Evolutionary conservation across 2,797 vertebrate species (phyloP), one percentile per base, ranked within the genome.

Genomic region (Sebastiscus tertius): DNA sequence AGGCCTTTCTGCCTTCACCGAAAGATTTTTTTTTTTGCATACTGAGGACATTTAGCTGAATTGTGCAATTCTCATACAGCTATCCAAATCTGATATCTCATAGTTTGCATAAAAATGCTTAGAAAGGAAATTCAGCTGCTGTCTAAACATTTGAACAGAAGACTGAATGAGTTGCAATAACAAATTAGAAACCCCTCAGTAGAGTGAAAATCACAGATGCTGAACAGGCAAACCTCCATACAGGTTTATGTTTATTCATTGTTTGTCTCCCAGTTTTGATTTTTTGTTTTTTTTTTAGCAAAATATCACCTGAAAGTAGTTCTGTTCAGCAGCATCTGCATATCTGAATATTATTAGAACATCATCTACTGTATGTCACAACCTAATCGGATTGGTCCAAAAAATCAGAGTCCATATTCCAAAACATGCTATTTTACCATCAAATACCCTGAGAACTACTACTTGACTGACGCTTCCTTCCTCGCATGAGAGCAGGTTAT

Each of bases 401-500:
- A 59, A 11, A 61, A 22, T 27, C 16, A 56, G 14, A 58, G 9
- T 27, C 42, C 20, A 20, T 33, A 46, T 24, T 61, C 16, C 49
- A n/a, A 64, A 72, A 65, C 24, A 20, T 16, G 52, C 13, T 27
- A 64, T 59, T 71, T 55, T 33, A 63, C 14, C 29, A 36, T 29
- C 8, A 34, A 66, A 72, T 64, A 18, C 31, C 20, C 29, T 11
- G 12, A 69, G 42, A 77, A 60, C 39, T 42, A 14, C 39, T 24
- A 46, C 27, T 42, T 65, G 54, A 69, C 42, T 64, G 54, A 77
- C 54, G 33, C 33, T 49, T 80, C 70, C 31, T 74, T 63, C 61
- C 65, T 20, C 1, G 24, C 68, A 77, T 74, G 75, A 46, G 65
- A 83, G 85, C 92, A 92, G 90, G 91, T 94, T 93, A 87, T 76